phyloP scores from a whole-genome alignment of 2,113 vertebrate species.

The Marcusenius ussheri region DNA sequence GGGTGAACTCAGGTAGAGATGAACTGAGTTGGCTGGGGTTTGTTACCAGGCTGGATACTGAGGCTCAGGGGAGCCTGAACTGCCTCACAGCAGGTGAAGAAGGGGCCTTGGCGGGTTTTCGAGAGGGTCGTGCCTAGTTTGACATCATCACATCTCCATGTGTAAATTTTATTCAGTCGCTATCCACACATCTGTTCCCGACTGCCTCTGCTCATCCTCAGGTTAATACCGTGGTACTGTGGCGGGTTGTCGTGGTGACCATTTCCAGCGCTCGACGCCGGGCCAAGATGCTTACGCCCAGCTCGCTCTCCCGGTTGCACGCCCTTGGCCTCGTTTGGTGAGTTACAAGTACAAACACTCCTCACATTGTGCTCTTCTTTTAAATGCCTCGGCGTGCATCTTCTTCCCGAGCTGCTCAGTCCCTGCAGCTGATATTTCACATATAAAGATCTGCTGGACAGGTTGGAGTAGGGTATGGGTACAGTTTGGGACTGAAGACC shows the following conservation, averaged over 20 bases:
- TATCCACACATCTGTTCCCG: background rate
- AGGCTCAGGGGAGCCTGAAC: background rate
- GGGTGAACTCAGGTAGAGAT: background rate
- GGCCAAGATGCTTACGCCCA: conserved; percentile 75
- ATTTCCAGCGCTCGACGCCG: conserved; percentile 71
- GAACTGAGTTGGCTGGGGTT: background rate
- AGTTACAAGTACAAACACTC: conserved; percentile 38
- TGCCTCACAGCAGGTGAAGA: background rate
- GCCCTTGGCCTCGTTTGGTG: conserved; percentile 76
- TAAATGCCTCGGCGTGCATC: background rate
- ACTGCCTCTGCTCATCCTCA: conserved; percentile 38
- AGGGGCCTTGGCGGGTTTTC: background rate
- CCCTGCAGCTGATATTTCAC: background rate
- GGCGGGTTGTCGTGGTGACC: conserved; percentile 76
- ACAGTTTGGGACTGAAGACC: background rate
- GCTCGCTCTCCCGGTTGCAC: conserved; percentile 67
- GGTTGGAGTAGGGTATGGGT: background rate
- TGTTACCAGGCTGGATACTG: background rate
- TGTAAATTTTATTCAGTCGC: background rate
- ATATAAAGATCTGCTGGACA: background rate
- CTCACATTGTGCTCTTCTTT: background rate
- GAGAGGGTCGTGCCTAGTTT: background rate
- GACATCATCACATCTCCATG: background rate
- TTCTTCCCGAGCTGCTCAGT: background rate
- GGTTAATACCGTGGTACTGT: conserved; percentile 81